Evolutionary conservation across 53 echinoderm and acorn worm genomes (phyloP).

Genomic region (Holothuria leucospilota): DNA sequence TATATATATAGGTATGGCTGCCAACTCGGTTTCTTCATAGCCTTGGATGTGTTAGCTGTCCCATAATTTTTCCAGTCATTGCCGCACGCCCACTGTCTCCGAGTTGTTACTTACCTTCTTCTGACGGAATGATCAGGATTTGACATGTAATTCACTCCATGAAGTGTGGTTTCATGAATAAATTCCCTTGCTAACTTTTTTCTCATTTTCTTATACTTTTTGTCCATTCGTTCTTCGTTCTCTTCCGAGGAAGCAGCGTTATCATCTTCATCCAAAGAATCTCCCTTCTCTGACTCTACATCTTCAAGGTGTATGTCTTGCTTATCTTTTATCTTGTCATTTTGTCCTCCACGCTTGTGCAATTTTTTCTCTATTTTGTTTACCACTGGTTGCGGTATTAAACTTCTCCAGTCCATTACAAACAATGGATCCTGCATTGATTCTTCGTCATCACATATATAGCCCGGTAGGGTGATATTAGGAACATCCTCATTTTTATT

Average conservation of each 20-base stretch:
- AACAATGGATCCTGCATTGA: slow-evolving; percentile 24
- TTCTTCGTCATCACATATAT: not conserved
- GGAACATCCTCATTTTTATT: too few species aligned
- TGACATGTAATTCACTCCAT: slow-evolving; percentile 36
- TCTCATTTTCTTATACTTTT: slow-evolving; percentile 6
- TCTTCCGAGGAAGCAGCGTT: not conserved
- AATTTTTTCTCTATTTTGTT: slow-evolving; percentile 13
- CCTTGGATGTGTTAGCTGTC: too few species aligned
- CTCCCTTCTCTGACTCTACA: not conserved
- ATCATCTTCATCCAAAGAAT: not conserved
- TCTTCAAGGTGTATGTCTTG: not conserved
- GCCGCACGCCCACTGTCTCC: too few species aligned
- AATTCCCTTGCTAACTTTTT: slow-evolving; percentile 17
- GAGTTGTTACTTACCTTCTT: slow-evolving; percentile 11
- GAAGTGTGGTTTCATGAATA: slow-evolving; percentile 32
- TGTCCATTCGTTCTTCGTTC: not conserved
- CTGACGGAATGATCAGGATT: slow-evolving; percentile 8
- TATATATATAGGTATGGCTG: too few species aligned
- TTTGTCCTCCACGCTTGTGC: not conserved
- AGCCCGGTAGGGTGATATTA: too few species aligned
- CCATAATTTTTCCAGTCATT: too few species aligned
- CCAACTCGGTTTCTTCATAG: too few species aligned
- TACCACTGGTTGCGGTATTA: slow-evolving; percentile 11
- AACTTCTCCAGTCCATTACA: slow-evolving; percentile 27
- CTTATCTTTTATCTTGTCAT: not conserved